Base-by-base conservation (phyloP, 2,797 vertebrate species). In the Perodicticus potto region DNA sequence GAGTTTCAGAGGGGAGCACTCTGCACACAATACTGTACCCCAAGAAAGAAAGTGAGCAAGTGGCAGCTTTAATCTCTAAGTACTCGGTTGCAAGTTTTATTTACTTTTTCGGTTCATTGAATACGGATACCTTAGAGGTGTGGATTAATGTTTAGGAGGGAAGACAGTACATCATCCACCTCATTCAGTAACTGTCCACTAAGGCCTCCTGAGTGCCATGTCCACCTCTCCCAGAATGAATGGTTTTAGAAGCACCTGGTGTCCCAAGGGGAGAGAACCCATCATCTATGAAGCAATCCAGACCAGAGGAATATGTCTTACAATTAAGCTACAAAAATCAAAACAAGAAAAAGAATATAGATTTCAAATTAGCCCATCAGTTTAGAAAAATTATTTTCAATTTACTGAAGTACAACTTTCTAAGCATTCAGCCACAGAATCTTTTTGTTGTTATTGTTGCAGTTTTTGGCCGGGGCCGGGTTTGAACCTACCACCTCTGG, bases 321-420 rank as follows among this genome's bases (percentile, higher is more conserved):
- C 17, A 37, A 61, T 92, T 67, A 77, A 81, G 81, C 82, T 84
- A 25, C 29, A 87, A 91, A 96, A 94, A 82, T 93, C 81, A 93
- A 94, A 97, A 87, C 59, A 53, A 95, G 85, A 78, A 94, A 96
- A 95, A 87, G 72, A 87, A 93, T 84, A 89, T 29, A 80, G 87
- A 96, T 92, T 93, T 96, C 89, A 88, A 96, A 96, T 96, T 86
- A 97, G 85, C 57, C 49, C 84, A 91, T 82, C 72, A 77, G 70
- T 97, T 90, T 80, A 89, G 95, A 89, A 87, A 97, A 97, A 92
- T 96, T 91, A 96, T 92, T 97, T 96, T 96, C 93, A 95, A 94
- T 96, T 96, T 93, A 93, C 85, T 90, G 45, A 45, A 45, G 85
- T 91, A 70, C 34, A 94, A 86, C 40, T 91, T 93, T 90, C 85